Conservation (phyloP, 2,113 vertebrate genomes). For the Salvelinus fontinalis region DNA sequence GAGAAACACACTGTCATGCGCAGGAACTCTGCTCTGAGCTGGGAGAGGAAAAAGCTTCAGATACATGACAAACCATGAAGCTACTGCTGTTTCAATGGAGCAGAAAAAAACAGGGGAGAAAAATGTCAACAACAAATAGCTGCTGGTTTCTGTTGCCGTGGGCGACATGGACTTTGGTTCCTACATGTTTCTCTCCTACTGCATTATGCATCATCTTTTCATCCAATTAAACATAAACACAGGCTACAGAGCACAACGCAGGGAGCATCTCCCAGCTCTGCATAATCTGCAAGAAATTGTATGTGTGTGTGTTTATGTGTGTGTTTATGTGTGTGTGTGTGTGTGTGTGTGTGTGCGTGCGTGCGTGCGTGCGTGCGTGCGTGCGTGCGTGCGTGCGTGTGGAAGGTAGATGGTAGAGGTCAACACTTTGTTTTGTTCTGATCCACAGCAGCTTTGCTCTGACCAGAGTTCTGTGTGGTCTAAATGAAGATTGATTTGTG, state of each 20-base stretch:
- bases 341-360: background rate
- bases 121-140: constrained; percentile 73
- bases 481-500: constrained; percentile 46
- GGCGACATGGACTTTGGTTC: constrained; percentile 63
- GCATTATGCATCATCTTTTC: constrained; percentile 67
- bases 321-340: background rate
- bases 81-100: constrained; percentile 57
- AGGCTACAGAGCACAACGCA: constrained; percentile 40
- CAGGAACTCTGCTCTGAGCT: too few relatives aligned
- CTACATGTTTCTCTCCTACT: constrained; percentile 53
- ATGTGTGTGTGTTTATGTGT: background rate
- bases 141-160: constrained; percentile 61
- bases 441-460: constrained; percentile 13
- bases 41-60: constrained; percentile 6
- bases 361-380: background rate
- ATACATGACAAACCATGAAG: constrained; percentile 47
- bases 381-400: background rate
- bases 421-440: constrained; percentile 30
- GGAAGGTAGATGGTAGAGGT: constrained; percentile 23
- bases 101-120: constrained; percentile 57
- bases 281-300: background rate
- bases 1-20: too few relatives aligned
- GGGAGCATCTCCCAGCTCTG: constrained; percentile 38
- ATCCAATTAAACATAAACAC: constrained; percentile 71
- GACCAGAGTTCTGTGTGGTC: constrained; percentile 34